Base-by-base conservation (phyloP, 2,888 invertebrate species). In the Tanytarsus gracilentus region DNA sequence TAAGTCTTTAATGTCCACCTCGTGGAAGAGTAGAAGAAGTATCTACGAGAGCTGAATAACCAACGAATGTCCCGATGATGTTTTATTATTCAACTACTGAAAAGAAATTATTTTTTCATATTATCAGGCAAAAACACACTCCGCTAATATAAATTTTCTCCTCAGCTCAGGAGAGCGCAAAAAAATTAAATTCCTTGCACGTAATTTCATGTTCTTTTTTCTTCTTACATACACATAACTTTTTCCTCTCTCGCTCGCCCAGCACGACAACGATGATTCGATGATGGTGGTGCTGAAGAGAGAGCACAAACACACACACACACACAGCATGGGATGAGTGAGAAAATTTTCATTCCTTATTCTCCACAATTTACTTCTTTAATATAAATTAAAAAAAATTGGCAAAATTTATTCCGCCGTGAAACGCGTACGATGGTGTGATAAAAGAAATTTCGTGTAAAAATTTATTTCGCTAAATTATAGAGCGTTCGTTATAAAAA, bases 181-280 rank as follows among this genome's bases (percentile, higher is more conserved):
- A 23, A 51, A 51, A 29, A 51, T 51, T 51, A 51, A 29, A 51
- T 51, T 51, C 30, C 30, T 30, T 29, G 29, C 51, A 51, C 51
- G 51, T 51, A 51, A 51, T 51, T 51, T 27, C 30, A 51, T 51
- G 51, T 51, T 51, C 51, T 51, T 51, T 51, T 44, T n/a, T 30
- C n/a, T n/a, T n/a, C n/a, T n/a, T n/a, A n/a, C 14, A 49, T 27
- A 49, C 27, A 49, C 49, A 49, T 49, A 49, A 49, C 27, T 49
- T 49, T 44, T 44, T 44, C 21, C 16, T 21, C 16, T n/a, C 21
- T 21, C 11, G 5, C 36, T 36, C 6, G 6, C 14, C n/a, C 14
- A 7, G 16, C 18, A 16, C 39, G 4, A 16, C 18, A 4, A 16
- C 11, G 21, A 9, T 21, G 3, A n/a, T 44, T 18, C 18, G 21